These are phyloP conservation scores for Pilophorus perplexus DNA, from an alignment of 2,888 invertebrate genomes.

Conservation along the genomic window DNA sequence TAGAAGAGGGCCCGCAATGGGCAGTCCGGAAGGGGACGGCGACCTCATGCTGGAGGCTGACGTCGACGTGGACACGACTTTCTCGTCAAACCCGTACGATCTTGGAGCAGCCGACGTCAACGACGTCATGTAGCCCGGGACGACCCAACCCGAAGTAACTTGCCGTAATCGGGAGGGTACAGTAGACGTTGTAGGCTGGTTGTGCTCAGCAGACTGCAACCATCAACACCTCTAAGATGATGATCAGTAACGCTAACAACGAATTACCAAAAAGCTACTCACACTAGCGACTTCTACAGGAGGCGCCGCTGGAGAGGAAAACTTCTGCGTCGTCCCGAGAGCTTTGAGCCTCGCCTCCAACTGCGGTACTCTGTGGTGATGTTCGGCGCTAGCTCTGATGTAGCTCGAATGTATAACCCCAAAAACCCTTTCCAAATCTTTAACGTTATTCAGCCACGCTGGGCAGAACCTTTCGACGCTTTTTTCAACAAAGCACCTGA, in stretches of 20 bases:
- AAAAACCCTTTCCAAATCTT: constrained; percentile 56
- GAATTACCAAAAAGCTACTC: not conserved
- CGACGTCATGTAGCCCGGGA: constrained; percentile 30
- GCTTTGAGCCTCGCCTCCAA: constrained; percentile 45
- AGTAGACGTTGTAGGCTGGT: constrained; percentile 33
- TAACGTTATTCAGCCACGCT: constrained; percentile 54
- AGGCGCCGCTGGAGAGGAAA: not conserved
- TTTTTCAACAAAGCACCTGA: constrained; percentile 53
- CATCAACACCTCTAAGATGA: too few relatives aligned
- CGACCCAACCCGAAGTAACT: constrained; percentile 1
- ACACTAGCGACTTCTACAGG: not conserved
- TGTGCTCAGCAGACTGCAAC: constrained; percentile 34
- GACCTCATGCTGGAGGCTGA: constrained; percentile 41
- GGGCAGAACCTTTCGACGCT: constrained; percentile 56
- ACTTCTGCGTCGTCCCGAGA: constrained; percentile 36
- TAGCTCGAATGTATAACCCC: constrained; percentile 53
- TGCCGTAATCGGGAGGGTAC: constrained; percentile 3
- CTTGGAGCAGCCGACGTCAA: too few relatives aligned
- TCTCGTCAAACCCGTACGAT: constrained; percentile 17
- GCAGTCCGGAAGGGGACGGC: constrained; percentile 51
- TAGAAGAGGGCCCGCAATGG: constrained; percentile 58
- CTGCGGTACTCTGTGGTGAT: constrained; percentile 46
- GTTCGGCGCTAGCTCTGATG: constrained; percentile 44
- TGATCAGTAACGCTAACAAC: not conserved
- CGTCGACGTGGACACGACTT: constrained; percentile 31